These are phyloP conservation scores for Melanitta fusca DNA, from an alignment of 2,797 vertebrate species.

Conservation along the genomic window DNA sequence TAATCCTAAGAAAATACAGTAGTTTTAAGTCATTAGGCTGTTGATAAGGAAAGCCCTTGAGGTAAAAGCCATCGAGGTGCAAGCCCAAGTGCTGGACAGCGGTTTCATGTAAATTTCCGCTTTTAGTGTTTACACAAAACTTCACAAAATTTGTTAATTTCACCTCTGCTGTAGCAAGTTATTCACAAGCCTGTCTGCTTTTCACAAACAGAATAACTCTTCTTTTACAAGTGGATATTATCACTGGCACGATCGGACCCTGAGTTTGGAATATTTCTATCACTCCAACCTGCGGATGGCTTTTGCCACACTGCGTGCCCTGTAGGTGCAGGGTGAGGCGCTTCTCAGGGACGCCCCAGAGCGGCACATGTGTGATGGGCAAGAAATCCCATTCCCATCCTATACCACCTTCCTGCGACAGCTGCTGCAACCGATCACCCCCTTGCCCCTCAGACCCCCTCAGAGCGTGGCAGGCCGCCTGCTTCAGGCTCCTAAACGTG, in stretches of 20 bases:
- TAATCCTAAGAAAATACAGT: neutral
- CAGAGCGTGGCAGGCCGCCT: fast-evolving
- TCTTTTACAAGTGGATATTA: neutral
- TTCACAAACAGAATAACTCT: neutral
- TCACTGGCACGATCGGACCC: neutral
- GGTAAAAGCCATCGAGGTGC: neutral
- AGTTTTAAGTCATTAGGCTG: conserved; percentile 5
- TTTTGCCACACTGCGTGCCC: fast-evolving
- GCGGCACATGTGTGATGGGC: fast-evolving
- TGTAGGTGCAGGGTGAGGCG: fast-evolving
- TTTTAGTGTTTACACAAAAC: neutral
- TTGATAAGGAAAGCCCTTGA: neutral
- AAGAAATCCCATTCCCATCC: neutral
- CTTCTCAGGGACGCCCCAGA: neutral
- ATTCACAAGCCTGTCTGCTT: neutral
- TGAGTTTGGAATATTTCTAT: neutral
- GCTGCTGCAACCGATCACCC: neutral
- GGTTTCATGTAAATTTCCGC: neutral
- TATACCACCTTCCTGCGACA: neutral
- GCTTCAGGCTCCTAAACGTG: neutral
- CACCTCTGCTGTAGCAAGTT: neutral
- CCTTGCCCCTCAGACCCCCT: neutral
- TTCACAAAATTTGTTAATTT: neutral
- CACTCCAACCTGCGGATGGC: fast-evolving
- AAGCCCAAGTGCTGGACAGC: conserved; percentile 32